Percentiles rank a stretch among this genome's conserved stretches.
Conservation (phyloP, 2,797 vertebrate genomes). For the Rousettus madagascariensis region DNA sequence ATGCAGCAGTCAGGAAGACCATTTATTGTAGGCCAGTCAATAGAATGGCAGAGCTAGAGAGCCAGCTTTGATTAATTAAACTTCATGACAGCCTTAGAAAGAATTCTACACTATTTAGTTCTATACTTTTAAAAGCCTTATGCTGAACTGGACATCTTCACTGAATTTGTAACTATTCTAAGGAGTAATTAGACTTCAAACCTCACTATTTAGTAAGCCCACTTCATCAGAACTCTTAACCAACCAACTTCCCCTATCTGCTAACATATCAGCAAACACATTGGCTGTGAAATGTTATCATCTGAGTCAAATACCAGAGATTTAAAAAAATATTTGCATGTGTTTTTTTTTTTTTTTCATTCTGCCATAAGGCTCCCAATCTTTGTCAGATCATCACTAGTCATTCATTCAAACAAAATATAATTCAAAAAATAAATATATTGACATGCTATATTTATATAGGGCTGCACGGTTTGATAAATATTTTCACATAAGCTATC, state of each 20-base stretch:
- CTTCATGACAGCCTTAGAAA: background rate
- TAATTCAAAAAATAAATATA: background rate
- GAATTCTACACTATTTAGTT: background rate
- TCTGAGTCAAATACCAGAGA: background rate
- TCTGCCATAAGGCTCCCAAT: background rate
- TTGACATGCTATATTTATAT: background rate
- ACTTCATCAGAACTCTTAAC: background rate
- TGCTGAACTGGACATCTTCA: background rate
- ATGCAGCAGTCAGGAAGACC: background rate
- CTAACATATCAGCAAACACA: background rate
- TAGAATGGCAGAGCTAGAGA: background rate
- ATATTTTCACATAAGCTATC: background rate
- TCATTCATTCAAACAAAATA: background rate
- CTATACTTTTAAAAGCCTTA: background rate
- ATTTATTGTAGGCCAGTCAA: background rate
- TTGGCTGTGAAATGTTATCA: background rate
- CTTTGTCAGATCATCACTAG: background rate
- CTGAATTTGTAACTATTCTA: background rate
- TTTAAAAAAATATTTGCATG: background rate
- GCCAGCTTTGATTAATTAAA: slow-evolving; percentile 18
- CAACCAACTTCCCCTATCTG: background rate
- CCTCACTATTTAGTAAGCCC: background rate
- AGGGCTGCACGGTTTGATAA: background rate
- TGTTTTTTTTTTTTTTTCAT: background rate
- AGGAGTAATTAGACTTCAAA: background rate